These are phyloP conservation scores for Montipora sp. DNA, from an alignment of 64 coral and sea anemone species.

Conservation along the genomic window DNA sequence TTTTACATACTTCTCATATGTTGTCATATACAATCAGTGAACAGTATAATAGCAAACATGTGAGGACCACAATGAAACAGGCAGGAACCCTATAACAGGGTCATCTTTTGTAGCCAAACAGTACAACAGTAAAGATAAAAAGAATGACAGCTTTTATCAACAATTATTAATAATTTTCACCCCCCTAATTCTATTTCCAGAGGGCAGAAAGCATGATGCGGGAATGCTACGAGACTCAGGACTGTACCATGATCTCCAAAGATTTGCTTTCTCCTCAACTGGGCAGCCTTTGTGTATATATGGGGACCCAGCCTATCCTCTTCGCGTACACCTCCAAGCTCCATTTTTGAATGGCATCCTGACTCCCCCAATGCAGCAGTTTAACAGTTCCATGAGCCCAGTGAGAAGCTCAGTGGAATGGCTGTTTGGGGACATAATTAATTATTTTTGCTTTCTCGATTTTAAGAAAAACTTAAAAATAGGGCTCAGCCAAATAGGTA, in stretches of 20 bases:
- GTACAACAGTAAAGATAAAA: constrained; percentile 15
- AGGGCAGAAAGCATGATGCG: not conserved
- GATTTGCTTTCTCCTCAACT: no score
- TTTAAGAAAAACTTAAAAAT: no score
- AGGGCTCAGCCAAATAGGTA: no score
- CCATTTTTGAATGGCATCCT: not conserved
- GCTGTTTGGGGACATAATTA: not conserved
- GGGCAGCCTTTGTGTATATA: no score
- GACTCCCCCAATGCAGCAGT: constrained; percentile 26
- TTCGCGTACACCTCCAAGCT: not conserved
- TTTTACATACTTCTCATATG: constrained; percentile 36
- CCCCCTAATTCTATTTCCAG: constrained; percentile 27
- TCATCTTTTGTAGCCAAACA: constrained; percentile 27
- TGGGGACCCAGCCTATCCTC: no score
- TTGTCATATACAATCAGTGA: not conserved
- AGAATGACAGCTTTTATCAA: constrained; percentile 24
- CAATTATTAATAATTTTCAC: constrained; percentile 60
- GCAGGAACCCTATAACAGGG: not conserved
- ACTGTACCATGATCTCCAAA: no score
- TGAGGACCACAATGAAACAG: constrained; percentile 51
- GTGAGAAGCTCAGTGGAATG: not conserved
- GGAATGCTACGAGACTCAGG: no score
- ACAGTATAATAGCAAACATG: constrained; percentile 42
- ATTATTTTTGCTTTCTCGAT: no score
- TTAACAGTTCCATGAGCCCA: constrained; percentile 50